Evolutionary conservation across 1,140 invertebrate species (phyloP), one percentile per base, ranked within the genome.

Genomic region (Cyclina sinensis): DNA sequence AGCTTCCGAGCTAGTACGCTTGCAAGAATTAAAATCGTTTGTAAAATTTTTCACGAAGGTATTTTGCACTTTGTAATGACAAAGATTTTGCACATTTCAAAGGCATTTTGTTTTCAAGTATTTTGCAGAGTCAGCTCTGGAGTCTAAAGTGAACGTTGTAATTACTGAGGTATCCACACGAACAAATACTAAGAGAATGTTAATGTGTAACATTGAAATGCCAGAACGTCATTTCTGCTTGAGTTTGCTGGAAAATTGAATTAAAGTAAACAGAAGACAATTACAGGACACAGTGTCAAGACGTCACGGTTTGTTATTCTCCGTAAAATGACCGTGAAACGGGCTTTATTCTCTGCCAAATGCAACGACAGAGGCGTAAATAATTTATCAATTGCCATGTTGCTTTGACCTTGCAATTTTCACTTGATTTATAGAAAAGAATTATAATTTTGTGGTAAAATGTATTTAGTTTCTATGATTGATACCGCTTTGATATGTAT

Each of bases 401-500:
- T 76, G 21, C 43, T 46, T 30, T 76, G 73, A 76, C 73, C 73
- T 76, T 51, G 7, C 39, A 48, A 51, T 76, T 27, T 48, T 76
- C 46, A 51, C 73, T 48, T 76, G 39, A 76, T 76, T 51, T 76
- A 76, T 76, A 24, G 73, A 76, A 62, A 62, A 62, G 57, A 62
- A 62, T 62, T 1, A 62, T 62, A 51, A 48, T 27, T 76, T 76
- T 76, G 27, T 30, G 57, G 24, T 43, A 62, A 62, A 4, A 62
- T 62, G 24, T 62, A 62, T 62, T 27, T n/a, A 27, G 57, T 62
- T 62, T 62, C 57, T 11, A n/a, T 62, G 57, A 62, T 62, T 62
- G 57, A 62, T 62, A 27, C 57, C 24, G 5, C 57, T 62, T 62
- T 62, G 57, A 62, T 62, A 62, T 62, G 57, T n/a, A 62, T 62